These are phyloP conservation scores for Drosophila anomelani DNA, from an alignment of 2,888 invertebrate species.

Conservation along the genomic window DNA sequence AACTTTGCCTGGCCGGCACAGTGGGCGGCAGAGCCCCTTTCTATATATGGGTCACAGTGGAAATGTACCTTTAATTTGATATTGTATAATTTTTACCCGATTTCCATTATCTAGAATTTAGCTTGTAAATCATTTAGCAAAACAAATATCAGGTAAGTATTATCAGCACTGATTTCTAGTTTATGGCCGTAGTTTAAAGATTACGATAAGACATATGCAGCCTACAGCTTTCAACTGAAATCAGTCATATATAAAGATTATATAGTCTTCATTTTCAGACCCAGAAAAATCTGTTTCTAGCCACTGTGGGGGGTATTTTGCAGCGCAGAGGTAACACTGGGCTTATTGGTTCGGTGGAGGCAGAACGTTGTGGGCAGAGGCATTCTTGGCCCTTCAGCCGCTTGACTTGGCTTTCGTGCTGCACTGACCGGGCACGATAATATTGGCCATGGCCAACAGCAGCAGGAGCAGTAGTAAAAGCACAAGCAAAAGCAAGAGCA, in stretches of 20 bases:
- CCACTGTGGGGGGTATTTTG: conserved; percentile 21
- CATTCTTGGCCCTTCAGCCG: conserved; percentile 41
- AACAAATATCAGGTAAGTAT: not conserved
- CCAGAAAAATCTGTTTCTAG: not conserved
- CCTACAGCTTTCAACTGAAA: not conserved
- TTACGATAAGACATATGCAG: not conserved
- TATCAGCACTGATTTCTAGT: conserved; percentile 4
- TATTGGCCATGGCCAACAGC: conserved; percentile 44
- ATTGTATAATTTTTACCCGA: not conserved
- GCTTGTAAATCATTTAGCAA: not conserved
- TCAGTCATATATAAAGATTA: not conserved
- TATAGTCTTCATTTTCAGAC: not conserved
- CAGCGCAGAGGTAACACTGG: conserved; percentile 21
- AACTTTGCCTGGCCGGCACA: conserved; percentile 44
- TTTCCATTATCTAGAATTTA: not conserved
- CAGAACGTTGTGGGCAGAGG: not conserved
- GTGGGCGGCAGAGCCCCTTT: not conserved
- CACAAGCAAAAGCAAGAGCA: conserved; percentile 8
- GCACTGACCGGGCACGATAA: conserved; percentile 50
- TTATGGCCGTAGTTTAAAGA: not conserved
- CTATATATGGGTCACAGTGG: conserved; percentile 15
- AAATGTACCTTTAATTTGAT: not conserved
- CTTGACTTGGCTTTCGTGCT: conserved; percentile 59
- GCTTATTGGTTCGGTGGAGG: conserved; percentile 24
- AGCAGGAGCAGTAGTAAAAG: not conserved